Evolutionary conservation across 2,888 invertebrate species (phyloP).

Genomic region (Allygus modestus): DNA sequence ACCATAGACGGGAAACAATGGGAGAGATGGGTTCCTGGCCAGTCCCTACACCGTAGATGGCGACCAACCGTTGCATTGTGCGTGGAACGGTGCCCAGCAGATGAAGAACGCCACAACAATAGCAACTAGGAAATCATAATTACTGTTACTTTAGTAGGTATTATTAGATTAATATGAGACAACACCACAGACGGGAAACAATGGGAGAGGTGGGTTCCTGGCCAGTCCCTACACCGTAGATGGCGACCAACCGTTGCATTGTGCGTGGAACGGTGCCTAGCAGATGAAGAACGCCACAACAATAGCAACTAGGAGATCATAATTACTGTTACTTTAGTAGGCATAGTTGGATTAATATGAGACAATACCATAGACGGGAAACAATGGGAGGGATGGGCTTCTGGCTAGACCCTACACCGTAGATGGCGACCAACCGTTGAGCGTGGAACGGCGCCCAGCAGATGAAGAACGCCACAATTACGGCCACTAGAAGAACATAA

Average conservation of each 20-base stretch:
- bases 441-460: slow-evolving; percentile 97
- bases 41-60: slow-evolving; percentile 81
- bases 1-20: slow-evolving; percentile 81
- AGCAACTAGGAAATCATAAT: slow-evolving; percentile 84
- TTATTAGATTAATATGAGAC: slow-evolving; percentile 92
- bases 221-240: slow-evolving; percentile 79
- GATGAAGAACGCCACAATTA: slow-evolving; percentile 93
- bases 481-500: slow-evolving; percentile 85
- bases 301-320: slow-evolving; percentile 85
- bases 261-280: slow-evolving; percentile 96
- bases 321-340: too few relatives aligned
- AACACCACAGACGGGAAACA: slow-evolving; percentile 81
- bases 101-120: slow-evolving; percentile 94
- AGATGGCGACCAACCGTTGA: slow-evolving; percentile 87
- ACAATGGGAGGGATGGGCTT: slow-evolving; percentile 74
- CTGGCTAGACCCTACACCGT: slow-evolving; percentile 77
- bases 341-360: slow-evolving; percentile 92
- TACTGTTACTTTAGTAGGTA: slow-evolving; percentile 90
- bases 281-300: slow-evolving; percentile 94
- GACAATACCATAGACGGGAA: slow-evolving; percentile 83
- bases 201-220: slow-evolving; percentile 73
- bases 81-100: slow-evolving; percentile 96
- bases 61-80: slow-evolving; percentile 87
- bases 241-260: slow-evolving; percentile 87
- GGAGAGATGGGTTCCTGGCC: slow-evolving; percentile 73